Base-by-base conservation (phyloP, 2,113 vertebrate species). In the Astur gentilis region DNA sequence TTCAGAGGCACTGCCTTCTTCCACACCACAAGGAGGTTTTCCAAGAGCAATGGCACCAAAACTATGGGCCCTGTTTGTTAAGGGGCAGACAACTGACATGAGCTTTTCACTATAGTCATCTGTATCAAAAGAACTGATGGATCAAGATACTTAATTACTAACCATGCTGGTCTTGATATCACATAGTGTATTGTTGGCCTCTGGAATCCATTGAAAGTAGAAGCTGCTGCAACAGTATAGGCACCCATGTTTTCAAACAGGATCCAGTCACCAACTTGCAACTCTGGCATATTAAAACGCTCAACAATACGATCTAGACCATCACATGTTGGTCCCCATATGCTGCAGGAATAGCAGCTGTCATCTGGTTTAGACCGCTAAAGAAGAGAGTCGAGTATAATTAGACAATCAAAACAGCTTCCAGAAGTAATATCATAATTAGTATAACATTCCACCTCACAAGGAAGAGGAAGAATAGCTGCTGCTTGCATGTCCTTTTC, bases 191-290 rank as follows among this genome's bases (percentile, higher is more conserved):
- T 99, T 57, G 99, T 98, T 2, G 99, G 99, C 82, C 98, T 99
- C 97, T 99, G 99, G 97, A 99, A 99, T 32, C 99, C 99, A 10
- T 99, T 99, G 97, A 99, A 99, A 38, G 99, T 99, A n/a, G 99
- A 99, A 45, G 99, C 98, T 9, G 99, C 99, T 5, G 99, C 99
- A 27, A 99, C 98, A 0, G 99, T 99, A 92, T 99, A 99, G 58
- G 99, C 99, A 3, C 99, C 99, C 99, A 99, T 99, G 97, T 99
- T 99, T 60, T 99, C 99, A 97, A 99, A 99, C 13, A 99, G 97
- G 98, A 99, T 98, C 99, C 99, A 99, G 71, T 99, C 99, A 1
- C 99, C 99, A 62, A 99, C 98, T 10, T 99, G 99, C 97, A 99
- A 87, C 86, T 99, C 99, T 0, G 99, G 99, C 95, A 99, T 95